Base-by-base conservation (phyloP, 2,888 invertebrate species). In the Gonocerus acuteangulatus region DNA sequence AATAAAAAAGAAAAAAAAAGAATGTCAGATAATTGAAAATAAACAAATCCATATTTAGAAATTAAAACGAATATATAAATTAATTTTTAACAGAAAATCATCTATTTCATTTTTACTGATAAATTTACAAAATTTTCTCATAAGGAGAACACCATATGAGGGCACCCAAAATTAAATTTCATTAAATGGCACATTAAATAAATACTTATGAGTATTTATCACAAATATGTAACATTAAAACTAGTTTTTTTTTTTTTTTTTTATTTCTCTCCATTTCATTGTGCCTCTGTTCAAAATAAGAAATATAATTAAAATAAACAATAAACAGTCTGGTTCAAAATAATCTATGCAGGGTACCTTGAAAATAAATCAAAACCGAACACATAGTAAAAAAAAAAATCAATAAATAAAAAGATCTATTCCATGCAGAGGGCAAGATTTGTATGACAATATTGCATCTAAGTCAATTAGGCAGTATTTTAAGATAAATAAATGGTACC, bases 151-250 rank as follows among this genome's bases (percentile, higher is more conserved):
- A 51, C 21, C 42, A 22, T 42, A 54, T 42, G 42, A 42, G 54
- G 54, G 42, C 42, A 42, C 39, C 54, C 52, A 21, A 52, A 42
- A 39, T 19, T 15, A 52, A 36, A 7, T 36, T 54, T 42, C 15
- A 22, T 13, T 18, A 54, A 54, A 54, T 54, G 54, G 54, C 54
- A 54, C 54, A 54, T 54, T 23, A 54, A 54, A 54, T 54, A 54
- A 54, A 54, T 54, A 54, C 54, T 54, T 54, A 54, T 19, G 34
- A 54, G 54, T 54, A 54, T 54, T 54, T 54, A 54, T 54, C 54
- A 54, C 54, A 54, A 54, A 42, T 23, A 42, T 54, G 54, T 54
- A 54, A 51, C 39, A 52, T 42, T 54, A 54, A 42, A 54, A 54
- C 16, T 54, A 54, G 42, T 15, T 42, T 54, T 39, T 16, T 42